These are phyloP conservation scores for Egretta garzetta DNA, from an alignment of 2,113 vertebrate genomes.

Conservation along the genomic window DNA sequence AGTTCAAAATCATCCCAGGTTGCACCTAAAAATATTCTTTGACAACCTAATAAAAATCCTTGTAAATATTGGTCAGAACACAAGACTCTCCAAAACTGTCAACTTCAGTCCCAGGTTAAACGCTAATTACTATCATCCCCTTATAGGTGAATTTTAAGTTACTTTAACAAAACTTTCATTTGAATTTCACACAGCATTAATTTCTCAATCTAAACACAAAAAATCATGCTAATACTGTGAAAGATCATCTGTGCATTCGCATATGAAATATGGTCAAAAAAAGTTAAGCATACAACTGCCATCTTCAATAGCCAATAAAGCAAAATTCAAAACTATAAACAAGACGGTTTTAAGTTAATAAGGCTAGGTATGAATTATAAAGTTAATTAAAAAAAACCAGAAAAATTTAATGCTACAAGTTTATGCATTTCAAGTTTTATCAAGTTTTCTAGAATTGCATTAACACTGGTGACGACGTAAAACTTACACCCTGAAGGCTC, in stretches of 20 bases:
- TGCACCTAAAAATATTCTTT: background rate
- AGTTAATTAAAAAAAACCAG: background rate
- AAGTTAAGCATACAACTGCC: background rate
- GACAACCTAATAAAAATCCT: background rate
- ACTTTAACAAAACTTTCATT: background rate
- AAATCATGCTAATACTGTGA: background rate
- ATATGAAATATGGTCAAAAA: background rate
- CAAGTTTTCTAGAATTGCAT: background rate
- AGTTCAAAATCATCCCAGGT: background rate
- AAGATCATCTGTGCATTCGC: background rate
- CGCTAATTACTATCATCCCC: background rate
- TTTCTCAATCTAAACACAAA: background rate
- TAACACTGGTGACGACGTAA: background rate
- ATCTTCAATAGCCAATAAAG: background rate
- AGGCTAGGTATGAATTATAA: background rate
- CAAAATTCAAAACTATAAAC: background rate
- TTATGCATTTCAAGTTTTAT: background rate
- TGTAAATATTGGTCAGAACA: background rate
- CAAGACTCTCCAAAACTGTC: background rate
- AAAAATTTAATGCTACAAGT: background rate
- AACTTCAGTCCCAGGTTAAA: background rate
- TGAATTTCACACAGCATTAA: background rate
- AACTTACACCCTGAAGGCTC: background rate
- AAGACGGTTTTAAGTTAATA: background rate
- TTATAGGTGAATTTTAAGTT: background rate